Base-by-base conservation (phyloP, 1,140 invertebrate genomes). In the Brachionus sp. region DNA sequence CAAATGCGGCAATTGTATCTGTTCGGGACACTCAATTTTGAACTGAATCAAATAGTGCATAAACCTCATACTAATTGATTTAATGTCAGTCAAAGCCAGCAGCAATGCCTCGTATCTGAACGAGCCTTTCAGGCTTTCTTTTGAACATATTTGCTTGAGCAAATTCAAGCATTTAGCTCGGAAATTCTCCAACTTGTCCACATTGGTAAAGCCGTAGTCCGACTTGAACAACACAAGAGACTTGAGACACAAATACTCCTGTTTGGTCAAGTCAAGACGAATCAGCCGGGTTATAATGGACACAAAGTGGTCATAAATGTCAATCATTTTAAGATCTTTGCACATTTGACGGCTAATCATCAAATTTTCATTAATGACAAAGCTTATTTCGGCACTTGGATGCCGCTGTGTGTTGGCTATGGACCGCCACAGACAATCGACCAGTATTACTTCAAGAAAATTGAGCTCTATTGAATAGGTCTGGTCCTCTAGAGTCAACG, bases 41-140 rank as follows among this genome's bases (percentile, higher is more conserved):
- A 75, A 75, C 23, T 75, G 70, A 2, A 75, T 46, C 25, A 75
- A 46, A 75, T 75, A 75, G 44, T 75, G 70, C 70, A 75, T 75
- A 44, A 75, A 75, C 25, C 70, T 44, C 70, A 75, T 75, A 39
- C 70, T 75, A 25, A 75, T 75, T 44, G 70, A 75, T 19, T 75
- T 75, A 13, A 75, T 50, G 44, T 75, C 70, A 12, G 70, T 75
- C n/a, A 75, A 19, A 1, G 44, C 23, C 2, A 75, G 33, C 16
- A 75, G 25, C 10, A 75, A 23, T 10, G 70, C 44, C 25, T 75
- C 70, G 25, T 46, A 75, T 46, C 70, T 75, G 0, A 75, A 46
- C 23, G 39, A 50, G 0, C 9, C 2, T 39, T 46, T 75, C 9
- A 3, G 1, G 19, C 25, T 29, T n/a, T 70, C 66, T 70, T 33